Evolutionary conservation across 2,888 invertebrate species (phyloP).

Genomic region (Euproctis similis): DNA sequence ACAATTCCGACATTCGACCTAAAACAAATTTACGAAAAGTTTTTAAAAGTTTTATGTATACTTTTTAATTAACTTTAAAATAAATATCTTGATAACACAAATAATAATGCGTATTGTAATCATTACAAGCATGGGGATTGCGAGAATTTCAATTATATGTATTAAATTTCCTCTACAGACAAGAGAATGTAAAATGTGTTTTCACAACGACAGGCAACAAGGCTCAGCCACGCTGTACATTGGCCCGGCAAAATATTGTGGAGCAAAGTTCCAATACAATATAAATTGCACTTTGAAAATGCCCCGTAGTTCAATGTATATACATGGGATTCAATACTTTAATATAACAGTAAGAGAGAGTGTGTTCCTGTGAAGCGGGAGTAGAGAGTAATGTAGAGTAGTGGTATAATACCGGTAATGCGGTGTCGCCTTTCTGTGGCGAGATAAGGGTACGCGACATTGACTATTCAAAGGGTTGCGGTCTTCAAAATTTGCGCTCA

Average conservation of each 20-base stretch:
- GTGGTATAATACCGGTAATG: constrained; percentile 72
- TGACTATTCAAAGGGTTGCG: constrained; percentile 76
- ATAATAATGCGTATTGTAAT: too few relatives aligned
- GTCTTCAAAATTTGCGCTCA: constrained; percentile 75
- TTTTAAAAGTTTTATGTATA: too few relatives aligned
- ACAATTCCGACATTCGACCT: too few relatives aligned
- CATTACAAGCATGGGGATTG: too few relatives aligned
- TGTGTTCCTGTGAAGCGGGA: constrained; percentile 31
- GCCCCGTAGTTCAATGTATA: constrained; percentile 48
- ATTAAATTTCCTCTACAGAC: constrained; percentile 50
- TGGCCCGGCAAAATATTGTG: constrained; percentile 63
- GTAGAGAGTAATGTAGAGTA: constrained; percentile 28
- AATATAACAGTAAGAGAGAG: constrained; percentile 41
- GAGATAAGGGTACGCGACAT: constrained; percentile 75
- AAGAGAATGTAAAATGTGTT: constrained; percentile 50
- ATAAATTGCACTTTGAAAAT: constrained; percentile 75
- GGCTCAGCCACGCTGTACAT: constrained; percentile 52
- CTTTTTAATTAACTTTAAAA: too few relatives aligned
- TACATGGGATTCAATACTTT: constrained; percentile 55
- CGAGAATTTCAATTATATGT: constrained; percentile 47
- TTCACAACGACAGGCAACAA: constrained; percentile 41
- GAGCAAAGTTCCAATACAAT: constrained; percentile 70
- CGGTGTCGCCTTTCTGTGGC: constrained; percentile 74
- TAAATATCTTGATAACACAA: too few relatives aligned
- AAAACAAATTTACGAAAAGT: too few relatives aligned